Evolutionary conservation across 1,140 invertebrate species (phyloP).

Genomic region (Orussus abietinus): DNA sequence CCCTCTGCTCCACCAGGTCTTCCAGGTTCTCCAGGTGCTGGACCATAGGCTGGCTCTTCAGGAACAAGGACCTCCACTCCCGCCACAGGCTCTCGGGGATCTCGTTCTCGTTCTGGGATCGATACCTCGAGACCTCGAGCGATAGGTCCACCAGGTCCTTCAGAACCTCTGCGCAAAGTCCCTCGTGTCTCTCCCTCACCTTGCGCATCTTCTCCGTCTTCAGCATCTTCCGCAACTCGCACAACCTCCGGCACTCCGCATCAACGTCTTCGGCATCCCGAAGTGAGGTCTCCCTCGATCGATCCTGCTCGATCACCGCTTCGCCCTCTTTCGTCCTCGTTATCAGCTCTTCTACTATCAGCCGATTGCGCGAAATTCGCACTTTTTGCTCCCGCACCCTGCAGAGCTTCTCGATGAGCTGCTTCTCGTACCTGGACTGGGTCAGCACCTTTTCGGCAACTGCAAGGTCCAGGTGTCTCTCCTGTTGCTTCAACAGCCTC

Average conservation of each 20-base stretch:
- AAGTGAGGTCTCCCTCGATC: slow-evolving; percentile 46
- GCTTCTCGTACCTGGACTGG: slow-evolving; percentile 61
- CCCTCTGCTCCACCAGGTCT: slow-evolving; percentile 3
- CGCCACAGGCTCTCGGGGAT: slow-evolving; percentile 49
- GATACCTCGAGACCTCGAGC: slow-evolving; percentile 51
- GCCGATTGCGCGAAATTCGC: slow-evolving; percentile 53
- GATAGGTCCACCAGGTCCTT: slow-evolving; percentile 55
- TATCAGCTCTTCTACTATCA: slow-evolving; percentile 49
- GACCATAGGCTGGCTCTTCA: slow-evolving; percentile 54
- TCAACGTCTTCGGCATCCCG: slow-evolving; percentile 49
- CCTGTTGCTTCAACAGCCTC: slow-evolving; percentile 45
- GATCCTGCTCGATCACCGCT: slow-evolving; percentile 46
- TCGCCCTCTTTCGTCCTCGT: slow-evolving; percentile 48
- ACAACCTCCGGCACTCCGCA: slow-evolving; percentile 51
- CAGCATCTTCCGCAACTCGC: slow-evolving; percentile 53
- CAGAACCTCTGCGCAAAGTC: slow-evolving; percentile 53
- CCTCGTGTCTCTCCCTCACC: slow-evolving; percentile 43
- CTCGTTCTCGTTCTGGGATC: slow-evolving; percentile 34
- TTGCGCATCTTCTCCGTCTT: slow-evolving; percentile 40
- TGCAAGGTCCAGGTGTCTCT: slow-evolving; percentile 49
- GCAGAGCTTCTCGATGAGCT: slow-evolving; percentile 58
- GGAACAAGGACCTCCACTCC: slow-evolving; percentile 55
- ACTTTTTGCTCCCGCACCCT: slow-evolving; percentile 56
- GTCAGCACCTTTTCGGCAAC: slow-evolving; percentile 55
- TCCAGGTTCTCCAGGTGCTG: slow-evolving; percentile 32